Percentiles rank a stretch among this genome's conserved stretches.
phyloP scores from a whole-genome alignment of 2,113 vertebrate genomes.

The Eurypyga helias region DNA sequence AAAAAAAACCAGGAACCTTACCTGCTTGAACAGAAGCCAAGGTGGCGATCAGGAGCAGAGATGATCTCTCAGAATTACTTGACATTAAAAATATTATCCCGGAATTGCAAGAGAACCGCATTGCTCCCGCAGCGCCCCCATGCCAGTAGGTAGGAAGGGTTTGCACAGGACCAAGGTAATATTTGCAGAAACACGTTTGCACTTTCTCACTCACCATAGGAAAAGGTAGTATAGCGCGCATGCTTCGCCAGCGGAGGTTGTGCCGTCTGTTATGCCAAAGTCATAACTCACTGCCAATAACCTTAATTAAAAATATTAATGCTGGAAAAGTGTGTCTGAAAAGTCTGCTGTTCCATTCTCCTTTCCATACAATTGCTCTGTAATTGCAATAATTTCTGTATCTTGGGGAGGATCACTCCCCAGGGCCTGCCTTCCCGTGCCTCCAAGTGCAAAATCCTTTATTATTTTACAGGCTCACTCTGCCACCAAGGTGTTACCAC shows the following conservation, averaged over 20 bases:
- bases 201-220: neutral
- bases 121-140: neutral
- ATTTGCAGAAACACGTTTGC: neutral
- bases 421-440: constrained; percentile 15
- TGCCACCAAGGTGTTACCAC: constrained; percentile 35
- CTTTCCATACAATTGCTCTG: neutral
- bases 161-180: neutral
- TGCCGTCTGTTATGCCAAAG: neutral
- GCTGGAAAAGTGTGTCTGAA: constrained; percentile 32
- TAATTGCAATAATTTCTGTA: constrained; percentile 59
- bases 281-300: constrained; percentile 46
- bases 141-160: neutral
- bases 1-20: neutral
- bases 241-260: neutral
- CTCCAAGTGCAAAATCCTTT: constrained; percentile 46
- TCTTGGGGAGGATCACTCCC: constrained; percentile 26
- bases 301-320: constrained; percentile 72
- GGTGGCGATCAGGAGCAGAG: rapidly evolving
- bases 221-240: neutral
- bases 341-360: constrained; percentile 29
- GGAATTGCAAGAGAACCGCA: neutral
- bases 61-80: neutral
- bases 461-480: constrained; percentile 42
- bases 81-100: neutral
- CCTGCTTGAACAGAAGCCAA: neutral